Percentiles rank a stretch among this genome's conserved stretches.
phyloP scores from a whole-genome alignment of 2,113 vertebrate genomes.

The Ctenodactylus gundi region DNA sequence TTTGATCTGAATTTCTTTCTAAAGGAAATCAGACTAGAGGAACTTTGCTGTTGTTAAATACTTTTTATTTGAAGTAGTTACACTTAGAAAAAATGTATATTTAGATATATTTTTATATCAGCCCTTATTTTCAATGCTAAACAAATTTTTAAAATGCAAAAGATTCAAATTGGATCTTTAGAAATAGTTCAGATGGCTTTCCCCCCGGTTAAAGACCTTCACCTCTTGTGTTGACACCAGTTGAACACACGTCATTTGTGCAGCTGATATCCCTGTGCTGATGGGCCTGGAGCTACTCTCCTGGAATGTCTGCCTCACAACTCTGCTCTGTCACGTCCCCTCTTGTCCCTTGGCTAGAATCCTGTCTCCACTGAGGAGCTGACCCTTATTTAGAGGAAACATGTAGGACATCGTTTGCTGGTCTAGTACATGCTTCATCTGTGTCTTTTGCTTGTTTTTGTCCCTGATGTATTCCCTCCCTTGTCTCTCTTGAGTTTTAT shows the following conservation, averaged over 20 bases:
- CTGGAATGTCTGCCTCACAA: background rate
- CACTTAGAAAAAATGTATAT: background rate
- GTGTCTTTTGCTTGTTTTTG: background rate
- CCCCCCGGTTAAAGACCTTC: background rate
- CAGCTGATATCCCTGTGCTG: no score
- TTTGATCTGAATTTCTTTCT: background rate
- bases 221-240: no score
- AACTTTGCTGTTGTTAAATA: background rate
- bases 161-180: background rate
- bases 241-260: background rate
- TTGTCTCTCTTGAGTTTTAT: background rate
- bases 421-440: background rate
- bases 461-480: background rate
- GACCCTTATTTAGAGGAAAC: background rate
- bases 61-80: background rate
- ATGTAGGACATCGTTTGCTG: background rate
- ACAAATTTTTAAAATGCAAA: background rate
- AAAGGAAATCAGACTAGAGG: background rate
- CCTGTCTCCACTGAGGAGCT: background rate
- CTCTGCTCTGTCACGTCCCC: background rate
- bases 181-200: background rate
- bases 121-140: background rate
- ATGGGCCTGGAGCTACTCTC: no score
- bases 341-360: background rate
- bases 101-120: background rate